Evolutionary conservation across 2,113 vertebrate species (phyloP).

Genomic region (Ammospiza nelsoni): DNA sequence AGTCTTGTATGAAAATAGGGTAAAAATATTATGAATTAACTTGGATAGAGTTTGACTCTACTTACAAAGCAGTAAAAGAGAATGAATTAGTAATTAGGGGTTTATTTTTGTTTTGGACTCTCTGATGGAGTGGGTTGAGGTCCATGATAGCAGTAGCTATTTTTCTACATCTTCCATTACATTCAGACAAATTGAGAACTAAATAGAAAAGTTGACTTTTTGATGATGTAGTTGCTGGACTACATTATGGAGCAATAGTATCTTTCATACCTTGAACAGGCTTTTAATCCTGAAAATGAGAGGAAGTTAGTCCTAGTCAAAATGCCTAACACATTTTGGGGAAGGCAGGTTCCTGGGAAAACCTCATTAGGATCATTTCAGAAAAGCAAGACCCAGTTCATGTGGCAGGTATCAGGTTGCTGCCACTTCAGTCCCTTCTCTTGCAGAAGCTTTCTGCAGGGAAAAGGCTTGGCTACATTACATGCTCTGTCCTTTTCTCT

Average conservation of each 20-base stretch:
- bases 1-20: neutral
- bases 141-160: neutral
- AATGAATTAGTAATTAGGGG: neutral
- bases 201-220: neutral
- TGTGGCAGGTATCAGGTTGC: neutral
- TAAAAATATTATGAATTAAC: neutral
- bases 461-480: neutral
- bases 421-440: neutral
- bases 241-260: neutral
- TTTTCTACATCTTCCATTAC: neutral
- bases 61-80: neutral
- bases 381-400: neutral
- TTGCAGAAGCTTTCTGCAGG: neutral
- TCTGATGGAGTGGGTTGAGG: neutral
- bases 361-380: neutral
- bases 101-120: neutral
- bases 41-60: neutral
- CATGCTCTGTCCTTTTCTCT: neutral
- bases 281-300: neutral
- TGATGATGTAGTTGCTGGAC: neutral
- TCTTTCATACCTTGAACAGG: neutral
- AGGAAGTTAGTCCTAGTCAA: neutral
- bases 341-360: neutral
- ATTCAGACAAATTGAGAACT: neutral
- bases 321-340: neutral